A percentile compares a stretch with the other conserved stretches of the same genome.
phyloP scores from a whole-genome alignment of 2,797 vertebrate genomes.

The Amazona finschi region DNA sequence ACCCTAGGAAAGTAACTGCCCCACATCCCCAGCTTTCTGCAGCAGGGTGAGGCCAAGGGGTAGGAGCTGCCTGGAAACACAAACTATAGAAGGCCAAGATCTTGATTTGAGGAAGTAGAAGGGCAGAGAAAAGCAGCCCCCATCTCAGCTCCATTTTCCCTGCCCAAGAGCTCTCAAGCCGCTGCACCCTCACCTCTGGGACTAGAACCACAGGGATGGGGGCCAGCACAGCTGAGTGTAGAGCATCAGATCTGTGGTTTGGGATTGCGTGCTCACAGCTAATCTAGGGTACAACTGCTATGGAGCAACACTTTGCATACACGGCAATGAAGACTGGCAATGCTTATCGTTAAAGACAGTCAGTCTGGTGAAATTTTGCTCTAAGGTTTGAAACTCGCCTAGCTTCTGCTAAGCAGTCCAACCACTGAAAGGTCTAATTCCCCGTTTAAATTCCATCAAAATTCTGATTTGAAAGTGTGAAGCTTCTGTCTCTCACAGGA shows the following conservation, averaged over 20 bases:
- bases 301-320: fast-evolving
- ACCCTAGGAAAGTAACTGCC: background rate
- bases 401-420: background rate
- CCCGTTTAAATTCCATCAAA: background rate
- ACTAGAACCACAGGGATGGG: fast-evolving
- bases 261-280: fast-evolving
- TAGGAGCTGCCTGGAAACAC: background rate
- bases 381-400: background rate
- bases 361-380: background rate
- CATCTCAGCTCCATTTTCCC: background rate
- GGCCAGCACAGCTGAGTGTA: background rate
- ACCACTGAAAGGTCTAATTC: background rate
- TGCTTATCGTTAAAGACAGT: background rate
- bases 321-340: background rate
- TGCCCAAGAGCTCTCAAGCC: background rate
- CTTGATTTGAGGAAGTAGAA: background rate
- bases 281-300: background rate
- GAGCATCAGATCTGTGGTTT: background rate
- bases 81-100: background rate
- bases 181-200: background rate
- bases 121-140: background rate
- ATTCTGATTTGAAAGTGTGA: background rate
- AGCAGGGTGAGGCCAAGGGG: background rate
- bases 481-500: background rate
- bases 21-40: background rate